phyloP scores from a whole-genome alignment of 2,797 vertebrate genomes.

The Falco naumanni region DNA sequence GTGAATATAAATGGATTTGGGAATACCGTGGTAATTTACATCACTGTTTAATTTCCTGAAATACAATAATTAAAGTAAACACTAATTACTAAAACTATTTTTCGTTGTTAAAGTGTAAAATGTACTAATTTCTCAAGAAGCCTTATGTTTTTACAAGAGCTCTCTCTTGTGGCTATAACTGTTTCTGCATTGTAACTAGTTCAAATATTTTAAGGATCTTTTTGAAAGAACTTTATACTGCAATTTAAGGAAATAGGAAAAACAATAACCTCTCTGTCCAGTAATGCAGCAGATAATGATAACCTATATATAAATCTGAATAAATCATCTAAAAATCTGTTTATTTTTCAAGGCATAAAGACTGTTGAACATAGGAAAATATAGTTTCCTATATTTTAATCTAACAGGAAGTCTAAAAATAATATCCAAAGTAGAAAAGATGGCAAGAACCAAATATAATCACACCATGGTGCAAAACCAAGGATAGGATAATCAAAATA shows the following conservation, averaged over 20 bases:
- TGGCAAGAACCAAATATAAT: not conserved
- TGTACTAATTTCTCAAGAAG: not conserved
- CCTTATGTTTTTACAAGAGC: slow-evolving; percentile 75
- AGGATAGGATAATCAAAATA: slow-evolving; percentile 21
- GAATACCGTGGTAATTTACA: not conserved
- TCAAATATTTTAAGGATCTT: not conserved
- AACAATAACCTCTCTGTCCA: not conserved
- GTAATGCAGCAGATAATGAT: not conserved
- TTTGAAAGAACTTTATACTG: not conserved
- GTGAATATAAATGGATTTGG: slow-evolving; percentile 11
- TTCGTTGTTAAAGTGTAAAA: slow-evolving; percentile 13
- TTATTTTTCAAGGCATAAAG: not conserved
- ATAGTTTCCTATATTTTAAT: not conserved
- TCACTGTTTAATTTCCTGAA: slow-evolving; percentile 45
- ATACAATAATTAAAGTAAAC: slow-evolving; percentile 40
- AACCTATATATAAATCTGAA: not conserved
- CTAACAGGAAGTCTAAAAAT: not conserved
- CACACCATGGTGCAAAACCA: slow-evolving; percentile 42
- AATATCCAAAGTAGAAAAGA: not conserved
- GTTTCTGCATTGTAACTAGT: slow-evolving; percentile 31
- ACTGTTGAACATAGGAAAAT: not conserved
- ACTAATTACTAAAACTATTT: slow-evolving; percentile 27
- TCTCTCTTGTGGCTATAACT: slow-evolving; percentile 72
- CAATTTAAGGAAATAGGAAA: not conserved
- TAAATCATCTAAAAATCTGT: slow-evolving; percentile 34